Evolutionary conservation across 1,140 invertebrate genomes (phyloP).

Genomic region (Magallana ariakensis): DNA sequence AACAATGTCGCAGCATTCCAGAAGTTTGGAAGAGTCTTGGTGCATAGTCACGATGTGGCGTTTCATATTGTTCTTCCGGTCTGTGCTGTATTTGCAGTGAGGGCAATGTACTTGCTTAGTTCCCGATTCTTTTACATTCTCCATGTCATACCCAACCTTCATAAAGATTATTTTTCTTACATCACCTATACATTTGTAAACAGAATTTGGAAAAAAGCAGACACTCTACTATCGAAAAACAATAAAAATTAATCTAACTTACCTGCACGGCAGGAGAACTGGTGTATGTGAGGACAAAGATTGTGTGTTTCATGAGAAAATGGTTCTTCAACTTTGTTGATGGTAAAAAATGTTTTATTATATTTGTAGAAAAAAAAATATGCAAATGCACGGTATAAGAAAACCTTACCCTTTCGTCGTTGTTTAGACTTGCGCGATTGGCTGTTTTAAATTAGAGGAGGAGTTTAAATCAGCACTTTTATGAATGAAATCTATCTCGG

Average conservation of each 20-base stretch:
- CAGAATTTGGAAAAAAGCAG: background rate
- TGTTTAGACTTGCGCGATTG: background rate
- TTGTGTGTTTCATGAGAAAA: background rate
- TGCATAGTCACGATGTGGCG: conserved; percentile 80
- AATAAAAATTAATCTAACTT: background rate
- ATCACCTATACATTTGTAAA: background rate
- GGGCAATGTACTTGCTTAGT: conserved; percentile 61
- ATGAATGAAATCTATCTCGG: conserved; percentile 31
- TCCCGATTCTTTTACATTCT: background rate
- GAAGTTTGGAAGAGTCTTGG: conserved; percentile 68
- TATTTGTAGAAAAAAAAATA: conserved; percentile 6
- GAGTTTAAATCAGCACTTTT: conserved; percentile 32
- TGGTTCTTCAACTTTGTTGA: background rate
- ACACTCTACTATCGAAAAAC: background rate
- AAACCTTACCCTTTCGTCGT: background rate
- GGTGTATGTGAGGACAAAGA: conserved; percentile 10
- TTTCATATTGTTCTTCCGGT: conserved; percentile 80
- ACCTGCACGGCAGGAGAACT: conserved; percentile 14
- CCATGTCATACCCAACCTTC: background rate
- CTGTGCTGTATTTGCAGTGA: conserved; percentile 78
- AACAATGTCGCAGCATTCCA: conserved; percentile 78
- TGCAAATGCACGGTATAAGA: background rate
- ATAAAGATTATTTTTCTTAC: background rate
- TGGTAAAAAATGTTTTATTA: background rate
- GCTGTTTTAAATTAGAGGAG: background rate